Conservation (phyloP, 2,888 invertebrate species). For the Pammene fasciana region DNA sequence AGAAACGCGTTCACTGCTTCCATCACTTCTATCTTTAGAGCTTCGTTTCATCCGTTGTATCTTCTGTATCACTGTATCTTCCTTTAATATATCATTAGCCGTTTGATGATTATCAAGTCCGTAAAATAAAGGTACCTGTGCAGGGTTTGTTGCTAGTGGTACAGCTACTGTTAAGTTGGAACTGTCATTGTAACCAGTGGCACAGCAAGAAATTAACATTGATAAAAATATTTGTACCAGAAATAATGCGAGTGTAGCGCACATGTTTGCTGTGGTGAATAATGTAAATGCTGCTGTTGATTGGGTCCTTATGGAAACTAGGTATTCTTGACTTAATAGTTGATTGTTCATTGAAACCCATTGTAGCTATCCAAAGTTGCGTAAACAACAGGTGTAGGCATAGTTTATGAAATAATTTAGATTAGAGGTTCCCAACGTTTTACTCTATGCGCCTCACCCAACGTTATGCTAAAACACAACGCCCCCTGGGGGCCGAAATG, state of each 20-base stretch:
- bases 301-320: neutral
- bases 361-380: neutral
- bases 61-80: conserved; percentile 27
- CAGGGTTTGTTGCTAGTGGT: conserved; percentile 21
- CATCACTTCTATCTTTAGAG: neutral
- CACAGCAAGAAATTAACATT: neutral
- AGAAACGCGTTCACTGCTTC: neutral
- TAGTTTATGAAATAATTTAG: neutral
- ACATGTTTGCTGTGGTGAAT: conserved; percentile 11
- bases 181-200: neutral
- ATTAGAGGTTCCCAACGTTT: neutral
- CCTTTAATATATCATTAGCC: conserved; percentile 46
- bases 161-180: neutral
- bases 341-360: conserved; percentile 18
- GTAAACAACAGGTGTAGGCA: neutral
- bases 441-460: too few relatives aligned
- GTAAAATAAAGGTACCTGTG: conserved; percentile 54
- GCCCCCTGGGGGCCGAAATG: too few relatives aligned
- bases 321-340: neutral
- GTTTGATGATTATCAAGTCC: conserved; percentile 71
- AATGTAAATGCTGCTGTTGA: neutral
- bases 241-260: neutral
- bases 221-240: neutral
- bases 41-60: neutral
- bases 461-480: too few relatives aligned